Conservation (phyloP, 2,888 invertebrate species). For the Lochmaea crataegi region DNA sequence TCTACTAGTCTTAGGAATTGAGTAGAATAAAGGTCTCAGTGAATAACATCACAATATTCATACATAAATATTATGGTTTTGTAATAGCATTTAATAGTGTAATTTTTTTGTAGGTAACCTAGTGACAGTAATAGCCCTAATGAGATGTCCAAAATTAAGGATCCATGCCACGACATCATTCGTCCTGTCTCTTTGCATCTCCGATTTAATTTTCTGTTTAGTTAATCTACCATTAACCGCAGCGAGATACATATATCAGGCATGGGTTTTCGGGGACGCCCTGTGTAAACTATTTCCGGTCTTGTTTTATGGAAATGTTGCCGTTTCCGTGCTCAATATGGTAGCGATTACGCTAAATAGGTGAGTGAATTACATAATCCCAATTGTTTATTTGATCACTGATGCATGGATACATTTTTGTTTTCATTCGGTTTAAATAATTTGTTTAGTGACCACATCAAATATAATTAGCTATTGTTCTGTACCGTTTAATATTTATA, state of each 20-base stretch:
- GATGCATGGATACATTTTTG: not conserved
- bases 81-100: no score
- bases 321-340: constrained; percentile 88
- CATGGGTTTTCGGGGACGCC: constrained; percentile 82
- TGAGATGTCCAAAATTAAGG: constrained; percentile 81
- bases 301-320: constrained; percentile 90
- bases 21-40: no score
- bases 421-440: not conserved
- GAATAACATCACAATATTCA: no score
- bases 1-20: no score
- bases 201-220: constrained; percentile 86
- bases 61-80: no score
- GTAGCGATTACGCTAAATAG: constrained; percentile 90
- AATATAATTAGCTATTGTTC: not conserved
- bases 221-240: constrained; percentile 88
- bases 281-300: constrained; percentile 88
- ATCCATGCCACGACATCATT: constrained; percentile 89
- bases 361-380: constrained; percentile 55
- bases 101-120: constrained; percentile 76
- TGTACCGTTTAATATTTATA: not conserved
- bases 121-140: constrained; percentile 82
- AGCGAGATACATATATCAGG: constrained; percentile 82
- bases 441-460: not conserved
- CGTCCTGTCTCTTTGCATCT: constrained; percentile 86
- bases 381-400: not conserved